Evolutionary conservation across 2,797 vertebrate genomes (phyloP).

Genomic region (Ataeniobius toweri): DNA sequence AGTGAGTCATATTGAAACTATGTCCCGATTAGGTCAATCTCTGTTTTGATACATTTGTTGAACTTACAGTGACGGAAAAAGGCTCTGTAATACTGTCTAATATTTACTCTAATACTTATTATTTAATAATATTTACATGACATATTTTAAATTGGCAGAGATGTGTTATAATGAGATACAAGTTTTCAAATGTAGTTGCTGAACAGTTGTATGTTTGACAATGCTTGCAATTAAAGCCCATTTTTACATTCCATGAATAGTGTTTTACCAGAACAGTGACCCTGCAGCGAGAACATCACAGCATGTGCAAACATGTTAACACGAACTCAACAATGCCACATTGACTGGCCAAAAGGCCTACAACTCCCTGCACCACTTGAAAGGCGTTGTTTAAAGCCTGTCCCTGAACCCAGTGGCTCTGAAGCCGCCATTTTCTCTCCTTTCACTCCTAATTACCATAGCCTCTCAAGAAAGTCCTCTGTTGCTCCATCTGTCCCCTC

Average conservation of each 20-base stretch:
- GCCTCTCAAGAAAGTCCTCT: conserved; percentile 81
- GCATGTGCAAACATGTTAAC: conserved; percentile 73
- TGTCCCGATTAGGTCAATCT: not conserved
- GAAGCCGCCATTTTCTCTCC: conserved; percentile 75
- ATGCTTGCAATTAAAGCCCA: not conserved
- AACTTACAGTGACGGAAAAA: not conserved
- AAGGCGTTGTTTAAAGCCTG: conserved; percentile 72
- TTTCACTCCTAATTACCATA: conserved; percentile 83
- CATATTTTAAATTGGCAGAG: not conserved
- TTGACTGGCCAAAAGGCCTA: conserved; percentile 73
- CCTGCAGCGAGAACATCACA: conserved; percentile 55
- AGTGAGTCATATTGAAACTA: not conserved
- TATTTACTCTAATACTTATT: not conserved
- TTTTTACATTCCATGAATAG: conserved; percentile 2
- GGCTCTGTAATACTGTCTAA: not conserved
- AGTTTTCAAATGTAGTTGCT: not conserved
- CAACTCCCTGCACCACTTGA: conserved; percentile 68
- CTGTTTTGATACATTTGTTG: not conserved
- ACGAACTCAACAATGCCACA: conserved; percentile 71
- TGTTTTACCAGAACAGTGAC: conserved; percentile 33
- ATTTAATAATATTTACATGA: not conserved
- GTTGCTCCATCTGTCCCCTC: conserved; percentile 85
- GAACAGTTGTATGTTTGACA: not conserved
- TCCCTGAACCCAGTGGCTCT: conserved; percentile 75
- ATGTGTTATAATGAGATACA: not conserved